Evolutionary conservation across 2,888 invertebrate species (phyloP), one percentile per base, ranked within the genome.

Genomic region (Pycnomerus fuliginosus): DNA sequence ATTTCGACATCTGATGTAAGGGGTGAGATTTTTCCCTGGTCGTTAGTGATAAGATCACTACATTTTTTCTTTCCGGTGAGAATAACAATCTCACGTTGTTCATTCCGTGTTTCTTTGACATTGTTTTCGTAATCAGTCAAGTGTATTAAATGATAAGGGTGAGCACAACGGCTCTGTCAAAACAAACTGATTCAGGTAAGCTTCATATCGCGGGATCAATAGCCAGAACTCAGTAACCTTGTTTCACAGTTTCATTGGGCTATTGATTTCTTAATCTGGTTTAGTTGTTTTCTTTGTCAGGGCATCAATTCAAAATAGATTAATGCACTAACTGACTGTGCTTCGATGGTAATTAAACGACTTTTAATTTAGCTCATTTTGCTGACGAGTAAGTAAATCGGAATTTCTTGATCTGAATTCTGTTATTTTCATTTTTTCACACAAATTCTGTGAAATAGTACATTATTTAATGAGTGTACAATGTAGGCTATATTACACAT

Each of bases 251-350:
- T 45, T 43, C 42, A 42, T 46, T 42, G 31, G 11, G 27, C 27
- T 47, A 47, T 47, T 43, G 47, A 47, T 47, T 47, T 47, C 42
- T 23, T 38, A 47, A 47, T 47, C 43, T 33, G 42, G 25, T 46
- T 36, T 29, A 30, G 34, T 37, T 34, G 24, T 35, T 32, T 33
- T 44, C 34, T 44, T 44, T 44, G 38, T 22, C 16, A 17, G 20
- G 38, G 12, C 15, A 38, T n/a, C 30, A 27, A 35, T 12, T 16
- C 29, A 15, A 33, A 25, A 31, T 29, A 44, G 39, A 44, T 44
- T 24, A 38, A 38, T 38, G 34, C 38, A 37, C 16, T 30, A n/a
- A n/a, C 14, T 11, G 17, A 33, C 14, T 16, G 20, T 12, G n/a
- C 29, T 3, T 2, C 3, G 23, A 13, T 17, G 16, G 20, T 33